phyloP scores from a whole-genome alignment of 2,888 invertebrate genomes.

The Drosophila colorata region DNA sequence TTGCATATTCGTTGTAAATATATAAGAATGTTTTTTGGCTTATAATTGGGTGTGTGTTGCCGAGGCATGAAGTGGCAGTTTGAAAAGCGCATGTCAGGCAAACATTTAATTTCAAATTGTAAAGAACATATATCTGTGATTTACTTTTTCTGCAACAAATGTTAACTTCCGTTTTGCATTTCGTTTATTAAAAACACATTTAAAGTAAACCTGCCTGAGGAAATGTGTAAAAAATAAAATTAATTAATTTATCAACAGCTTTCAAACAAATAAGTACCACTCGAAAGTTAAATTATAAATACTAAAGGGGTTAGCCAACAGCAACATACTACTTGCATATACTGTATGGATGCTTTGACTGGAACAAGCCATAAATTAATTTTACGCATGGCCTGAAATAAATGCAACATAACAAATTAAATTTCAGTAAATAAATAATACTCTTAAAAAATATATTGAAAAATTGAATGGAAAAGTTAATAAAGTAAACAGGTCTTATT shows the following conservation, averaged over 20 bases:
- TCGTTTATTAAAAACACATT: conserved; percentile 14
- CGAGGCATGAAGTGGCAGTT: conserved; percentile 44
- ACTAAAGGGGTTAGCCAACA: conserved; percentile 2
- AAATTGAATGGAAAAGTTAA: conserved; percentile 1
- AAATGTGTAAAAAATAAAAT: conserved; percentile 13
- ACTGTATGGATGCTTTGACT: neutral
- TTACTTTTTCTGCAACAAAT: conserved; percentile 21
- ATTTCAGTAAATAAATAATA: conserved; percentile 1
- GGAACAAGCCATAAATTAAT: conserved; percentile 38
- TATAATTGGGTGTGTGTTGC: conserved; percentile 36
- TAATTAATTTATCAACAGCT: conserved; percentile 12
- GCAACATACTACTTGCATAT: neutral
- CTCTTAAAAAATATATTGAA: neutral
- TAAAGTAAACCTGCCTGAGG: conserved; percentile 2
- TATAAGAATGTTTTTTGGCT: conserved; percentile 12
- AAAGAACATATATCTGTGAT: conserved; percentile 15
- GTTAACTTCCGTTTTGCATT: conserved; percentile 43
- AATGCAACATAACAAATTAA: conserved; percentile 19
- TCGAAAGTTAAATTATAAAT: conserved; percentile 5
- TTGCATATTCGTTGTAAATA: conserved; percentile 3
- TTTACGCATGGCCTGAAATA: conserved; percentile 49
- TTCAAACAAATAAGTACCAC: conserved; percentile 3
- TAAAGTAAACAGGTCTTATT: neutral
- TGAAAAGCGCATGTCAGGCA: conserved; percentile 29
- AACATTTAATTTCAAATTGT: conserved; percentile 27